Percentiles rank a stretch among this genome's conserved stretches.
Evolutionary conservation across 2,797 vertebrate species (phyloP).

Genomic region (Phalanger gymnotis): DNA sequence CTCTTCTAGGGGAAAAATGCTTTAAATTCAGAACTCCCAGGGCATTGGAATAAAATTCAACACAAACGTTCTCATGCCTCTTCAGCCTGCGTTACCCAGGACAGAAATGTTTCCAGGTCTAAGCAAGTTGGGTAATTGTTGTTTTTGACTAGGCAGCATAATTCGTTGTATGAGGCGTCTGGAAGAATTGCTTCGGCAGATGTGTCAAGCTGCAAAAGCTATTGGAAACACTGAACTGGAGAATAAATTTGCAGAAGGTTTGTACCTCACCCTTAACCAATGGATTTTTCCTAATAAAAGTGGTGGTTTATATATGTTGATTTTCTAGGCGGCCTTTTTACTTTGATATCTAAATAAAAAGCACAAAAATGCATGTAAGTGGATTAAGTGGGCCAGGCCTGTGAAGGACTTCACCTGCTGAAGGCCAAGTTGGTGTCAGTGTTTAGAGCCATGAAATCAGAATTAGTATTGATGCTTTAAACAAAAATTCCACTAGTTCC

Average conservation of each 20-base stretch:
- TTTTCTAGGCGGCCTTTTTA: neutral
- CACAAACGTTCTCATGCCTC: neutral
- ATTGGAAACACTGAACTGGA: slow-evolving; percentile 99
- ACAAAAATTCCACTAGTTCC: neutral
- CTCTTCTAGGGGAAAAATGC: neutral
- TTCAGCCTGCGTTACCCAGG: slow-evolving; percentile 11
- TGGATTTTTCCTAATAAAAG: neutral
- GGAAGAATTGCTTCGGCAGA: slow-evolving; percentile 96
- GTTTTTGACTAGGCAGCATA: slow-evolving; percentile 84
- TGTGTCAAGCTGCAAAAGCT: slow-evolving; percentile 98
- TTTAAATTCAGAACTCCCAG: neutral
- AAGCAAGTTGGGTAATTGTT: slow-evolving; percentile 50
- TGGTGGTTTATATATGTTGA: neutral
- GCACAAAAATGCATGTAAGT: neutral
- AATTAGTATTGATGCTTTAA: neutral
- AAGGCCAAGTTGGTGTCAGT: neutral
- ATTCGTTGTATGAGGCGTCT: slow-evolving; percentile 96
- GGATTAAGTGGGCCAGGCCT: neutral
- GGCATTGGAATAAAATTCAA: neutral
- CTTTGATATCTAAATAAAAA: too few relatives aligned
- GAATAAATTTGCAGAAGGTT: slow-evolving; percentile 96
- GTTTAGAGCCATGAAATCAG: neutral
- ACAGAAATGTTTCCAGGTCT: neutral
- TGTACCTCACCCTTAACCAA: slow-evolving; percentile 43
- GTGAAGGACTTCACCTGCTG: neutral